Percentiles rank a stretch among this genome's conserved stretches.
Evolutionary conservation across 2,797 vertebrate species (phyloP).

Genomic region (Acanthurus lineatus): DNA sequence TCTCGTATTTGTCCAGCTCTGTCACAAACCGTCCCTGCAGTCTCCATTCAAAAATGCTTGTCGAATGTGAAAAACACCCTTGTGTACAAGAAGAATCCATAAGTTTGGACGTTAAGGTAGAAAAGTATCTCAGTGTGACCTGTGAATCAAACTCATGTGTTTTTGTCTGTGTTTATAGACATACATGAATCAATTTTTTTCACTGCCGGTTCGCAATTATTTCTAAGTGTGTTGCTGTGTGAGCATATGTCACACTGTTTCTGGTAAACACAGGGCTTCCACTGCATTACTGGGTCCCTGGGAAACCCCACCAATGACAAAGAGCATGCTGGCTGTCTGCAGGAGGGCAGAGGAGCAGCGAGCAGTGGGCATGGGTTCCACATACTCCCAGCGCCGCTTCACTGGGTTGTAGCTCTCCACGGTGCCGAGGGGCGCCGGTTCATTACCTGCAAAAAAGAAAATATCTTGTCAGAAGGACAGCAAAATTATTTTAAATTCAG

Average conservation of each 20-base stretch:
- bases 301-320: constrained; percentile 94
- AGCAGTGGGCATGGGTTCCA: constrained; percentile 91
- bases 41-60: constrained; percentile 38
- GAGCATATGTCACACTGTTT: constrained; percentile 87
- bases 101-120: constrained; percentile 34
- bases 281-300: constrained; percentile 95
- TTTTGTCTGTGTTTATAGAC: constrained; percentile 27
- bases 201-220: constrained; percentile 11
- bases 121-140: constrained; percentile 41
- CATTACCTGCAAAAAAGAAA: constrained; percentile 87
- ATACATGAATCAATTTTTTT: constrained; percentile 46
- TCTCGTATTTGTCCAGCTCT: constrained; percentile 50
- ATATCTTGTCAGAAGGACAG: neutral
- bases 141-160: constrained; percentile 36
- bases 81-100: constrained; percentile 39
- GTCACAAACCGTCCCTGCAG: constrained; percentile 50
- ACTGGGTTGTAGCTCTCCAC: constrained; percentile 94
- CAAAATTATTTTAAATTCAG: neutral
- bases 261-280: constrained; percentile 92
- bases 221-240: constrained; percentile 19
- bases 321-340: constrained; percentile 87
- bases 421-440: constrained; percentile 91
- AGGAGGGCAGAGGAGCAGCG: constrained; percentile 94
- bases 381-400: constrained; percentile 92
- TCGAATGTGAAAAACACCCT: constrained; percentile 47